Evolutionary conservation across 2,888 invertebrate species (phyloP).

Genomic region (Tigriopus californicus): DNA sequence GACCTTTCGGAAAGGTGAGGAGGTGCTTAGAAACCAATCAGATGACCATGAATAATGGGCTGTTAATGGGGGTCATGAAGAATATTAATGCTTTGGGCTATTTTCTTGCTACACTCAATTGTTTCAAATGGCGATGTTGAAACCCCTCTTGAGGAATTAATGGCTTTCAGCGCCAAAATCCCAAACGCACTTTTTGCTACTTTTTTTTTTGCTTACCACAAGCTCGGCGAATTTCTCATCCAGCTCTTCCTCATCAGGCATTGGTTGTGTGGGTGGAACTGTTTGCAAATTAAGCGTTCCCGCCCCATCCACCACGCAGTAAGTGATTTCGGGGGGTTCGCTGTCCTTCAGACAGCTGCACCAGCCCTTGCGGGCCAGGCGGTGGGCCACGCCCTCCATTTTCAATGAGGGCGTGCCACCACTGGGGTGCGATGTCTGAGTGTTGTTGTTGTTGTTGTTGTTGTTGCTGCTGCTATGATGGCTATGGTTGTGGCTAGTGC

Average conservation of each 20-base stretch:
- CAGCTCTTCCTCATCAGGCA: slow-evolving; percentile 79
- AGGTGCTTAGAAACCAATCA: too few species aligned
- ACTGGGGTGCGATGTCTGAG: too few species aligned
- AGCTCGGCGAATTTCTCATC: slow-evolving; percentile 85
- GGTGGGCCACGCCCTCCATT: slow-evolving; percentile 9
- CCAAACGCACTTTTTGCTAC: too few species aligned
- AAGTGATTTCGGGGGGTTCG: slow-evolving; percentile 85
- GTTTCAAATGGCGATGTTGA: too few species aligned
- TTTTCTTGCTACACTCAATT: too few species aligned
- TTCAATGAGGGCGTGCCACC: background rate
- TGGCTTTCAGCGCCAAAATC: too few species aligned
- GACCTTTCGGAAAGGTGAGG: too few species aligned
- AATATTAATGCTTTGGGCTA: too few species aligned
- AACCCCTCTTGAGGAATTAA: too few species aligned
- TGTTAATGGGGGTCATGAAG: too few species aligned
- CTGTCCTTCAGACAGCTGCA: slow-evolving; percentile 37
- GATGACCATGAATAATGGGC: too few species aligned
- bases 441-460: background rate
- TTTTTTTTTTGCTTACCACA: slow-evolving; percentile 41
- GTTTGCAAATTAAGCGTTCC: slow-evolving; percentile 67
- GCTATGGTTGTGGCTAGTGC: background rate
- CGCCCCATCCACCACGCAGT: slow-evolving; percentile 77
- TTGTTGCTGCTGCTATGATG: background rate
- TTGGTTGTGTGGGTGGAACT: slow-evolving; percentile 70
- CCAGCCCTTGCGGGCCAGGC: slow-evolving; percentile 12